phyloP scores from a whole-genome alignment of 2,888 invertebrate genomes.

The Anoncus sp. region DNA sequence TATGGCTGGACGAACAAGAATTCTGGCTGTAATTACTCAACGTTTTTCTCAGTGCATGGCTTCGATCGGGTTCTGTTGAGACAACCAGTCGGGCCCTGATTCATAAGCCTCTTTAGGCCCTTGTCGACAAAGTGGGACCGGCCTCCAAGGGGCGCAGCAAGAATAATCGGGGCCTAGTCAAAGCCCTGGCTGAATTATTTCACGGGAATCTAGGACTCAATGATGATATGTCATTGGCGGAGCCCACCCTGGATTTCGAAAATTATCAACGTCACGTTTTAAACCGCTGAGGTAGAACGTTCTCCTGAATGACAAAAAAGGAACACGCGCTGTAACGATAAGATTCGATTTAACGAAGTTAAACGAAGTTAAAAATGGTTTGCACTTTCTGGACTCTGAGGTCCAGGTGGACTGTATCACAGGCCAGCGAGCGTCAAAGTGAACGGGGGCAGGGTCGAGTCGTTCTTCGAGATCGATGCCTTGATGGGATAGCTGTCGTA shows the following conservation, averaged over 20 bases:
- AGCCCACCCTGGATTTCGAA: neutral
- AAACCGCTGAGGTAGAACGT: constrained; percentile 13
- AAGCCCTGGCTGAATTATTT: too few species aligned
- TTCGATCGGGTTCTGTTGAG: too few species aligned
- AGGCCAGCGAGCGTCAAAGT: neutral
- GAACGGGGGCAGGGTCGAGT: constrained; percentile 32
- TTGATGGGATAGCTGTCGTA: neutral
- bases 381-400: constrained; percentile 28
- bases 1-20: too few species aligned
- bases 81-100: too few species aligned
- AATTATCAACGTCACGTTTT: neutral
- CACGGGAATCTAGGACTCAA: constrained; percentile 45
- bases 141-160: too few species aligned
- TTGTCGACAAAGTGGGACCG: too few species aligned
- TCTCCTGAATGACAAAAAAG: constrained; percentile 38
- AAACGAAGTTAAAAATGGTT: constrained; percentile 33
- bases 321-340: constrained; percentile 29
- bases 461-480: constrained; percentile 31
- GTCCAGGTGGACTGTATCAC: constrained; percentile 18
- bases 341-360: constrained; percentile 53
- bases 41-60: too few species aligned
- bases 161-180: too few species aligned
- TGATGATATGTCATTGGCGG: neutral
- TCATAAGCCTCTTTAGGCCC: too few species aligned
- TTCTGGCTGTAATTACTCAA: too few species aligned